phyloP scores from a whole-genome alignment of 2,888 invertebrate genomes.

The Perizoma flavofasciatum region DNA sequence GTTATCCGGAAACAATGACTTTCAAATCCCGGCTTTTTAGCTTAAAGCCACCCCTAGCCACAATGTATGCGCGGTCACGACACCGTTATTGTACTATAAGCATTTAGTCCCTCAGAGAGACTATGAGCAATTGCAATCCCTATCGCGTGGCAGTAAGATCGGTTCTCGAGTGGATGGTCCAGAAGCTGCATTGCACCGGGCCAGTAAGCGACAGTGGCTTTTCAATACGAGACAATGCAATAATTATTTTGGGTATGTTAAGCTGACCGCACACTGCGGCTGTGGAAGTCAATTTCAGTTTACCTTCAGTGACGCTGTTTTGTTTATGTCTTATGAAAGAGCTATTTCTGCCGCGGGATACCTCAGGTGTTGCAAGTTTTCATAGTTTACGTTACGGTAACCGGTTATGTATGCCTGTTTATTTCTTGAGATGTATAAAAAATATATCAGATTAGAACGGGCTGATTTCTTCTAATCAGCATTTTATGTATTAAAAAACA shows the following conservation, averaged over 20 bases:
- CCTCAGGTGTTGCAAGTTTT: too few relatives aligned
- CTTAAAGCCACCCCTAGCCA: conserved; percentile 16
- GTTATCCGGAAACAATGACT: conserved; percentile 23
- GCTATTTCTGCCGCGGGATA: too few relatives aligned
- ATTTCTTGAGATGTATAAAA: too few relatives aligned
- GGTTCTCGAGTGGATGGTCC: conserved; percentile 4
- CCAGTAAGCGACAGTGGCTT: conserved; percentile 40
- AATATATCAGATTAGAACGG: too few relatives aligned
- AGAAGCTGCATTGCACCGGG: conserved; percentile 35
- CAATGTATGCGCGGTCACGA: conserved; percentile 66
- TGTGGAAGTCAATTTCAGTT: conserved; percentile 18
- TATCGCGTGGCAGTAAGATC: conserved; percentile 21
- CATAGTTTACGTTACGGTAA: too few relatives aligned
- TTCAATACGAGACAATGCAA: conserved; percentile 50
- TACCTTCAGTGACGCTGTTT: conserved; percentile 16
- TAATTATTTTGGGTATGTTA: conserved; percentile 43
- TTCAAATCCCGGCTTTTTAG: conserved; percentile 23
- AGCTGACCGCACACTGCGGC: conserved; percentile 22
- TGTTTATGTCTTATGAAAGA: not conserved
- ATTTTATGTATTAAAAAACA: too few relatives aligned
- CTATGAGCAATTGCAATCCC: conserved; percentile 6
- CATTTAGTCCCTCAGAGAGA: conserved; percentile 40
- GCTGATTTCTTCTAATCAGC: too few relatives aligned
- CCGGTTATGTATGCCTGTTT: too few relatives aligned
- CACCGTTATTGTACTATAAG: conserved; percentile 57